Percentiles rank a stretch among this genome's conserved stretches.
Evolutionary conservation across 2,113 vertebrate species (phyloP).

Genomic region (Arvicanthis niloticus): DNA sequence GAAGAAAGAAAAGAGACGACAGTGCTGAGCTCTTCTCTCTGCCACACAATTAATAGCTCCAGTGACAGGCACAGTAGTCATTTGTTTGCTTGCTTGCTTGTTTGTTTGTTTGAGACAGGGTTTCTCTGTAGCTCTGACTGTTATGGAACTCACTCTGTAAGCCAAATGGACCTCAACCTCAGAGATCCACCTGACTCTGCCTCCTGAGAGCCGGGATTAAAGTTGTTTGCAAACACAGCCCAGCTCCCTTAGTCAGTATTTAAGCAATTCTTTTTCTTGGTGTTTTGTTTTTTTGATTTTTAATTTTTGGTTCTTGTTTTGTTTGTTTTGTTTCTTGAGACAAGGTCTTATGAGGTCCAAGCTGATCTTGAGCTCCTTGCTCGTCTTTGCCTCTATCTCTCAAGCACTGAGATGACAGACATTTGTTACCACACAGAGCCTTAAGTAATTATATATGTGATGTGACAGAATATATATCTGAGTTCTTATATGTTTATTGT

Average conservation of each 20-base stretch:
- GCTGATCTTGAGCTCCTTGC: neutral
- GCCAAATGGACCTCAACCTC: too few species aligned
- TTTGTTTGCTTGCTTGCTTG: too few species aligned
- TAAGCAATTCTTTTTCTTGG: neutral
- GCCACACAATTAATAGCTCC: neutral
- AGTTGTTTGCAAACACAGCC: too few species aligned
- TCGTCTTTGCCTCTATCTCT: neutral
- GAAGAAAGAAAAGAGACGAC: neutral
- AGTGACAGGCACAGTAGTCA: neutral
- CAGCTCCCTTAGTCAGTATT: neutral
- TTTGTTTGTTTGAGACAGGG: too few species aligned
- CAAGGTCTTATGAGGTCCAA: neutral
- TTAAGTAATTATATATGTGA: neutral
- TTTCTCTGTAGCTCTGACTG: too few species aligned
- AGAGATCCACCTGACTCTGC: too few species aligned
- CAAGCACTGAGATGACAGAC: neutral
- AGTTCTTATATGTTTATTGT: slow-evolving; percentile 33
- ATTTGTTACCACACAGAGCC: neutral
- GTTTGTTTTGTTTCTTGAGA: neutral
- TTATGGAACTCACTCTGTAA: too few species aligned
- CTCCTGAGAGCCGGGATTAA: too few species aligned
- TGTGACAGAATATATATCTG: slow-evolving; percentile 12
- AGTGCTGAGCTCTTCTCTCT: neutral
- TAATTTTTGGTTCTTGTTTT: neutral
- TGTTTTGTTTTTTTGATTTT: neutral